Evolutionary conservation across 2,888 invertebrate genomes (phyloP), one percentile per base, ranked within the genome.

Genomic region (Zaprionus obscuricornis): DNA sequence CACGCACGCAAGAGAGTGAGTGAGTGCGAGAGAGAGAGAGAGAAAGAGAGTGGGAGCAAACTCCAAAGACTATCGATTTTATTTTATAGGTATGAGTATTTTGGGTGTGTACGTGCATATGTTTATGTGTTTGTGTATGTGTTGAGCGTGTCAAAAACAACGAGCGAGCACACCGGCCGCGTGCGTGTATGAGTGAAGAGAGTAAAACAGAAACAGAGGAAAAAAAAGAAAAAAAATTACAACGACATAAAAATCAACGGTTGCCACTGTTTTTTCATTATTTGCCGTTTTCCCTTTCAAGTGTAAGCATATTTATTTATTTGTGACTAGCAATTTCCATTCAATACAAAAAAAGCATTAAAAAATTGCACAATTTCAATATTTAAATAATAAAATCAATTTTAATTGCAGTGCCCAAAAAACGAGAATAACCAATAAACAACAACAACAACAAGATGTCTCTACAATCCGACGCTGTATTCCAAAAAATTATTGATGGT

Each of bases 391-490:
- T n/a, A n/a, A n/a, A n/a, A n/a, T n/a, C n/a, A n/a, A n/a, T n/a
- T n/a, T 45, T 14, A 39, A 65, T 56, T 42, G 33, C 42, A 69
- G 55, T 29, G 43, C n/a, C 18, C 4, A 39, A 16, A n/a, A 7
- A 34, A 17, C 6, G 3, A 4, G 26, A 11, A 36, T 22, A 31
- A 36, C 16, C 7, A 16, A 8, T 3, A 18, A 47, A 13, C 50
- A 55, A 50, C 4, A 57, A 22, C 17, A 11, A 16, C 2, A n/a
- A 8, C 29, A 90, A 47, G 39, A 90, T 90, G 90, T 69, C 88
- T 36, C 85, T 96, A 42, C 93, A 94, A 90, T 96, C 96, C 85
- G 96, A 96, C 88, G 94, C 94, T 1, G 92, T 97, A 56, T 97
- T 97, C 88, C 92, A 92, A 55, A 93, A 93, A 86, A 95, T 98